phyloP scores from a whole-genome alignment of 2,888 invertebrate genomes.

The Sarcophaga caerulescens region DNA sequence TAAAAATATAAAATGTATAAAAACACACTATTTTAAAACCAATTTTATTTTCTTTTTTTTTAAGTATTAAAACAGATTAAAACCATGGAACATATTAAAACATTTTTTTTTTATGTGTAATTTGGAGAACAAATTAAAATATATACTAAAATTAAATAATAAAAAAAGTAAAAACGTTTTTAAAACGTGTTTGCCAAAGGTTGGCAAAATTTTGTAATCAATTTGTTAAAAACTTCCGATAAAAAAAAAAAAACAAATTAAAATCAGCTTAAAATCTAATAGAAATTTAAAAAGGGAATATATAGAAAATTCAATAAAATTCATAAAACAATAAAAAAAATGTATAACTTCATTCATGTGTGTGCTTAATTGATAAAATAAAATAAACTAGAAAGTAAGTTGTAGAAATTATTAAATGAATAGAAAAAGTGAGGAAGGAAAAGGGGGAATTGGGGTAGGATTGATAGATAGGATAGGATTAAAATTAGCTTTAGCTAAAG shows the following conservation, averaged over 20 bases:
- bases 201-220: conserved; percentile 56
- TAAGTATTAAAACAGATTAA: conserved; percentile 63
- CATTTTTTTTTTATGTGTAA: conserved; percentile 17
- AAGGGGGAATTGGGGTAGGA: background rate
- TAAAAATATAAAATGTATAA: background rate
- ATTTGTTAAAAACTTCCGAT: conserved; percentile 65
- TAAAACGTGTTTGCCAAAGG: conserved; percentile 56
- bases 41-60: conserved; percentile 42
- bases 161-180: conserved; percentile 63
- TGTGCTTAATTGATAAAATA: background rate
- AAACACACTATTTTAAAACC: conserved; percentile 28
- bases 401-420: too few species aligned
- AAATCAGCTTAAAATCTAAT: conserved; percentile 62
- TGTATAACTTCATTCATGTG: background rate
- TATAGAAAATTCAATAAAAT: conserved; percentile 63
- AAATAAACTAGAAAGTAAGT: background rate
- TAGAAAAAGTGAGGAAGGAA: background rate
- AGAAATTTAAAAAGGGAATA: conserved; percentile 11
- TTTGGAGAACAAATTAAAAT: conserved; percentile 36
- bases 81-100: conserved; percentile 50
- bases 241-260: conserved; percentile 65
- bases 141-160: conserved; percentile 27
- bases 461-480: background rate
- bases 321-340: conserved; percentile 62
- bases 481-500: background rate